These are phyloP conservation scores for Sclerodermus sp. DNA, from an alignment of 2,888 invertebrate species.

Conservation along the genomic window DNA sequence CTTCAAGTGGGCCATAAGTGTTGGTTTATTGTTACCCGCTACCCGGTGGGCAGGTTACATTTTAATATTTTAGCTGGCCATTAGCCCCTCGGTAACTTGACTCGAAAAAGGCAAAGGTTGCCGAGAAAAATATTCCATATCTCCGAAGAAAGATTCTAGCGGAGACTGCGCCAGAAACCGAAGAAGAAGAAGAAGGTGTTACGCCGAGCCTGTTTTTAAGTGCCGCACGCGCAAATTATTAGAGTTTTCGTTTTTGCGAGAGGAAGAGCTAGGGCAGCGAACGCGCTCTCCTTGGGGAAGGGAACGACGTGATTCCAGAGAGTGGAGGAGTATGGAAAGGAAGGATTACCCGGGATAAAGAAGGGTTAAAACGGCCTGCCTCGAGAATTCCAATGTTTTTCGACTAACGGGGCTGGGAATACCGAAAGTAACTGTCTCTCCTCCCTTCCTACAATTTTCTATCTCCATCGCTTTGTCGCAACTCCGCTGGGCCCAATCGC, in stretches of 20 bases:
- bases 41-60: constrained; percentile 48
- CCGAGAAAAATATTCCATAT: too few relatives aligned
- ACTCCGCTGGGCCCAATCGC: constrained; percentile 51
- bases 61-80: constrained; percentile 49
- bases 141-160: too few relatives aligned
- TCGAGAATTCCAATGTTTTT: constrained; percentile 29
- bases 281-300: too few relatives aligned
- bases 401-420: constrained; percentile 9
- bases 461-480: constrained; percentile 18
- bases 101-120: too few relatives aligned
- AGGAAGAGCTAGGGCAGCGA: too few relatives aligned
- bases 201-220: too few relatives aligned
- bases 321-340: constrained; percentile 10
- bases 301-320: constrained; percentile 6
- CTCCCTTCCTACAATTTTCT: constrained; percentile 1
- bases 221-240: too few relatives aligned
- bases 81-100: constrained; percentile 30
- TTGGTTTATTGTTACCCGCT: constrained; percentile 56
- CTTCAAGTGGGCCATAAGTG: constrained; percentile 47
- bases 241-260: too few relatives aligned
- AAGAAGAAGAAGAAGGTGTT: too few relatives aligned
- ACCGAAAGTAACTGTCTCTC: constrained; percentile 18
- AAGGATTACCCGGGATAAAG: constrained; percentile 41
- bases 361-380: constrained; percentile 39
- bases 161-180: too few relatives aligned